These are phyloP conservation scores for Ardeotis arabs DNA, from an alignment of 2,113 vertebrate genomes.

Conservation along the genomic window DNA sequence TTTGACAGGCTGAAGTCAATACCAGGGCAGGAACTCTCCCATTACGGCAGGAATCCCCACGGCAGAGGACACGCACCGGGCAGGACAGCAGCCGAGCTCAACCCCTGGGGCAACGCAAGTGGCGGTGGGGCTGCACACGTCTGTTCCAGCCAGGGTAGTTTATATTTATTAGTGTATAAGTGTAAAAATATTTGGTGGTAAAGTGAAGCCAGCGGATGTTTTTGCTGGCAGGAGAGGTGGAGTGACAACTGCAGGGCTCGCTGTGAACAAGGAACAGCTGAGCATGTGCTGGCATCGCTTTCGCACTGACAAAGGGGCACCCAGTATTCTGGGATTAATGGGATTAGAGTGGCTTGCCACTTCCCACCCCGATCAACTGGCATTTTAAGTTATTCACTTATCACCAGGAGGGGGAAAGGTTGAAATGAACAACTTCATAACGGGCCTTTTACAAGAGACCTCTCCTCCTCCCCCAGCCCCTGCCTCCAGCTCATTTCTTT, in stretches of 20 bases:
- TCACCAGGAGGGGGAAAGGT: background rate
- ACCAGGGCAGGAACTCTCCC: background rate
- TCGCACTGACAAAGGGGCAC: slow-evolving; percentile 9
- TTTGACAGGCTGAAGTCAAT: background rate
- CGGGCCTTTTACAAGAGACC: background rate
- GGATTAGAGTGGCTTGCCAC: slow-evolving; percentile 69
- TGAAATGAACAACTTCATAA: background rate
- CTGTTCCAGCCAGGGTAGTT: slow-evolving; percentile 29
- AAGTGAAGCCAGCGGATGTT: slow-evolving; percentile 70
- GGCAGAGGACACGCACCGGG: background rate
- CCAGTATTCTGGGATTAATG: slow-evolving; percentile 55
- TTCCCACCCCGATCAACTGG: slow-evolving; percentile 65
- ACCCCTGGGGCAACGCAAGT: background rate
- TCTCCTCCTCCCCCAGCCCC: background rate
- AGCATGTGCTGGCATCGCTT: slow-evolving; percentile 49
- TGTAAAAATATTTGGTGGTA: slow-evolving; percentile 69
- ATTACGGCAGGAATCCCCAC: background rate
- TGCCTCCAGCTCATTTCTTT: background rate
- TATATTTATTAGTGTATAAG: slow-evolving; percentile 62
- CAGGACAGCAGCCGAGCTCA: accelerated
- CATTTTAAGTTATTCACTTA: slow-evolving; percentile 39
- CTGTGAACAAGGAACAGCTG: slow-evolving; percentile 72
- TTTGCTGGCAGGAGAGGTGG: slow-evolving; percentile 60
- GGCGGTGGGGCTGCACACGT: background rate
- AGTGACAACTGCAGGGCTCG: slow-evolving; percentile 51